Percentiles rank a stretch among this genome's conserved stretches.
phyloP scores from a whole-genome alignment of 2,797 vertebrate species.

The Pachyuromys duprasi region DNA sequence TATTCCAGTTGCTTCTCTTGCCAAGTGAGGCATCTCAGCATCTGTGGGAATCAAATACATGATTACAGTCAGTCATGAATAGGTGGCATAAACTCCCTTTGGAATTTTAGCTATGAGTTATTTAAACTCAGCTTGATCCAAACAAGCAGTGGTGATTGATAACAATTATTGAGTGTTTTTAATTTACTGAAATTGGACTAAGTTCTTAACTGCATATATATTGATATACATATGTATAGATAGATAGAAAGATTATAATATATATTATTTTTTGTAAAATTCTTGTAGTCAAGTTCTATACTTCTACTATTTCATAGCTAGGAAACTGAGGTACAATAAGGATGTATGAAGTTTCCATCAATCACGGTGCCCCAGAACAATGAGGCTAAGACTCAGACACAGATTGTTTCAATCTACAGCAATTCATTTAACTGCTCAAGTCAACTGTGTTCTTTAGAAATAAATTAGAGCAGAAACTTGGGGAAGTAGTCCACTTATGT shows the following conservation, averaged over 20 bases:
- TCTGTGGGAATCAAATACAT: background rate
- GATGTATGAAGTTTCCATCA: background rate
- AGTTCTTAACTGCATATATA: background rate
- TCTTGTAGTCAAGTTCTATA: background rate
- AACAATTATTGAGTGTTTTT: background rate
- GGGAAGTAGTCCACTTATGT: background rate
- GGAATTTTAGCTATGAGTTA: background rate
- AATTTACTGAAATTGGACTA: background rate
- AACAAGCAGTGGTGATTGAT: background rate
- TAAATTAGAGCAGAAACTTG: slow-evolving; percentile 17
- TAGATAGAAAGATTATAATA: background rate
- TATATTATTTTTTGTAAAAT: background rate
- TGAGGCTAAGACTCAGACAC: background rate
- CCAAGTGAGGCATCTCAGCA: slow-evolving; percentile 2
- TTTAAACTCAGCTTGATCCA: background rate
- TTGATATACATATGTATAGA: background rate
- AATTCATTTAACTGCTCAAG: background rate
- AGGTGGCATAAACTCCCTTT: background rate
- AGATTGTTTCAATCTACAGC: background rate
- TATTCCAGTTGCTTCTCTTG: background rate
- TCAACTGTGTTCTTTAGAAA: background rate
- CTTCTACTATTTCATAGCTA: background rate
- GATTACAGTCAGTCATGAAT: too few relatives aligned
- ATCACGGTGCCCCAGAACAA: background rate
- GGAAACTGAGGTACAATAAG: background rate